These are phyloP conservation scores for Manis crassicaudata DNA, from an alignment of 2,797 vertebrate genomes.

Conservation along the genomic window DNA sequence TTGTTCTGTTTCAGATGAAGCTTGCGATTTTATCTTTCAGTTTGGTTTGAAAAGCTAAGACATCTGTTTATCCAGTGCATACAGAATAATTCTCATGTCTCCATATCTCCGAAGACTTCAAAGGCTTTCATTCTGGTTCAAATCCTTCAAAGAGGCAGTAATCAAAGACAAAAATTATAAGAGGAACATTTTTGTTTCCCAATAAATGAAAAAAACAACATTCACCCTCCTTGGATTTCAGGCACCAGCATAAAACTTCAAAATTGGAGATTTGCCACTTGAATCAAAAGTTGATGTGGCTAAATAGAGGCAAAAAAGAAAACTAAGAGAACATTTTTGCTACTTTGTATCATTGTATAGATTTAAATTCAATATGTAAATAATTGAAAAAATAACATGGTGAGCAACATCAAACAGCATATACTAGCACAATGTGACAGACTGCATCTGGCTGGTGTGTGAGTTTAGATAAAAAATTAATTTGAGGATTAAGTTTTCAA, in stretches of 20 bases:
- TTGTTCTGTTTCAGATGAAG: slow-evolving; percentile 86
- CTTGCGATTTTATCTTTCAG: slow-evolving; percentile 88
- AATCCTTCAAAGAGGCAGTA: slow-evolving; percentile 91
- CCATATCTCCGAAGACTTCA: slow-evolving; percentile 91
- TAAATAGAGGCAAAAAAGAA: slow-evolving; percentile 82
- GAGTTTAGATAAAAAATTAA: slow-evolving; percentile 81
- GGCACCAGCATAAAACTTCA: slow-evolving; percentile 86
- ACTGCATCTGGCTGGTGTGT: slow-evolving; percentile 73
- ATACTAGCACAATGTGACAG: slow-evolving; percentile 84
- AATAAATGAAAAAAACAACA: slow-evolving; percentile 90
- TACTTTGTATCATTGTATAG: slow-evolving; percentile 85
- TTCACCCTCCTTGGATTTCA: slow-evolving; percentile 86
- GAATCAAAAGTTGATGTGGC: slow-evolving; percentile 86
- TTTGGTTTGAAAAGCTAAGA: slow-evolving; percentile 90
- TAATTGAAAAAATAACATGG: slow-evolving; percentile 84
- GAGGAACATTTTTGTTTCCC: slow-evolving; percentile 92
- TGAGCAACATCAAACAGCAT: slow-evolving; percentile 85
- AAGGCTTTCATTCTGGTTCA: slow-evolving; percentile 90
- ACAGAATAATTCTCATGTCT: slow-evolving; percentile 90
- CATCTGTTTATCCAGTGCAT: slow-evolving; percentile 90
- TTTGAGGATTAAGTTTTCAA: slow-evolving; percentile 75
- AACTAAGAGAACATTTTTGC: slow-evolving; percentile 78
- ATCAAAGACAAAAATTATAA: slow-evolving; percentile 93
- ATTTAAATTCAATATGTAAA: slow-evolving; percentile 87
- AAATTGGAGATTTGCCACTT: slow-evolving; percentile 88